Evolutionary conservation across 2,797 vertebrate genomes (phyloP), one percentile per base, ranked within the genome.

Genomic region (Podarcis lilfordi): DNA sequence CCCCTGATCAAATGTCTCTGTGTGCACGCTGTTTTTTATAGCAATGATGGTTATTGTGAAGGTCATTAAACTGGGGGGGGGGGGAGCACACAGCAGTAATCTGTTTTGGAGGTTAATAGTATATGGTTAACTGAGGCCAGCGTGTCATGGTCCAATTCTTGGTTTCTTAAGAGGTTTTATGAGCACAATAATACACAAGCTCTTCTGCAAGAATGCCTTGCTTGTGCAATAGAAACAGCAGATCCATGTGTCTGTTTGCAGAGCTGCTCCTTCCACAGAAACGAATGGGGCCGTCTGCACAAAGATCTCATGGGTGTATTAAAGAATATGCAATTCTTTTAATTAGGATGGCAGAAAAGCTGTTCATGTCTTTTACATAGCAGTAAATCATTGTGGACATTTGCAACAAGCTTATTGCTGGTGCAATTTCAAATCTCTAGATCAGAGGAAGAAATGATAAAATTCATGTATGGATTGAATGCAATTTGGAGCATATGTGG

Each of bases 401-500:
- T 4, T 37, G 61, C 6, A 11, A 55, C 59, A 25, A 76, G 3
- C 7, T 27, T 69, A 76, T 10, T 79, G 3, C 5, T 45, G 88
- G 3, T 75, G 2, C 81, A 23, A 85, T n/a, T 90, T 94, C 86
- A 7, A 32, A 8, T 82, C 94, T 92, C 45, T 93, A 99, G 98
- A 94, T 98, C 98, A 2, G 97, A 98, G 75, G 97, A 96, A 21
- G 98, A 98, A 95, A 98, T 97, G 96, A 61, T 97, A 74, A 97
- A 88, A 89, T 98, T 98, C 89, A 97, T 98, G 97, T 95, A 96
- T 43, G 95, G 97, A 6, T 97, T 98, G 97, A 97, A 98, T 95
- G 98, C 97, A 0, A 90, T 97, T 77, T 98, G 98, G 98, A 97
- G 97, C 85, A 95, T 98, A 87, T 97, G 97, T n/a, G 98, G 98